Evolutionary conservation across 2,888 invertebrate genomes (phyloP).

Genomic region (Meloe dianella): DNA sequence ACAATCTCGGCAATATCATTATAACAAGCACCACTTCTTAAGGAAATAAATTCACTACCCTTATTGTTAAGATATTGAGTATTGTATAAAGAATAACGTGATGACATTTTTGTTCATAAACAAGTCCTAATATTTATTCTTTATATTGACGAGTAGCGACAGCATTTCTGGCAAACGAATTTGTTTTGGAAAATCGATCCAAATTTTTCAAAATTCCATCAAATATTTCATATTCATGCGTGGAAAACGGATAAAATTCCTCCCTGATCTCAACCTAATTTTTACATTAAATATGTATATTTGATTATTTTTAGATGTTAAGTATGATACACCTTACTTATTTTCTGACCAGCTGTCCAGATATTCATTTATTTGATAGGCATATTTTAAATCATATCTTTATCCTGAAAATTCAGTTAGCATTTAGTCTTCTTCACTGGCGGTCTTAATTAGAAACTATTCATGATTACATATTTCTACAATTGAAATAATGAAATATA

Average conservation of each 20-base stretch:
- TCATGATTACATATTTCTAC: conserved; percentile 37
- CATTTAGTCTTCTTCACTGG: conserved; percentile 8
- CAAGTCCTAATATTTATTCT: not conserved
- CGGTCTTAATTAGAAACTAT: conserved; percentile 14
- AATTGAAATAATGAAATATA: conserved; percentile 44
- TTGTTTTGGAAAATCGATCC: conserved; percentile 3
- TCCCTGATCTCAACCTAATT: conserved; percentile 48
- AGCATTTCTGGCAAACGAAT: not conserved
- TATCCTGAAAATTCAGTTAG: conserved; percentile 40
- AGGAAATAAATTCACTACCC: too few relatives aligned
- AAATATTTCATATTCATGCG: not conserved
- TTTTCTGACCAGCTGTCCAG: conserved; percentile 54
- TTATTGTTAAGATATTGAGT: too few relatives aligned
- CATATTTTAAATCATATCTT: conserved; percentile 41
- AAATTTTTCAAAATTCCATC: not conserved
- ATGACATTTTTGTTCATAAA: too few relatives aligned
- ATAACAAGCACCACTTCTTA: too few relatives aligned
- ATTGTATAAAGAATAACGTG: too few relatives aligned
- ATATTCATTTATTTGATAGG: conserved; percentile 44
- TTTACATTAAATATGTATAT: conserved; percentile 53
- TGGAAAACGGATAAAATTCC: conserved; percentile 39
- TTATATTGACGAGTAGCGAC: not conserved
- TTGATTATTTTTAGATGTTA: conserved; percentile 59
- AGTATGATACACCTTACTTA: conserved; percentile 56
- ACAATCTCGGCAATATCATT: not conserved